Evolutionary conservation across 2,113 vertebrate species (phyloP).

Genomic region (Chaetodon auriga): DNA sequence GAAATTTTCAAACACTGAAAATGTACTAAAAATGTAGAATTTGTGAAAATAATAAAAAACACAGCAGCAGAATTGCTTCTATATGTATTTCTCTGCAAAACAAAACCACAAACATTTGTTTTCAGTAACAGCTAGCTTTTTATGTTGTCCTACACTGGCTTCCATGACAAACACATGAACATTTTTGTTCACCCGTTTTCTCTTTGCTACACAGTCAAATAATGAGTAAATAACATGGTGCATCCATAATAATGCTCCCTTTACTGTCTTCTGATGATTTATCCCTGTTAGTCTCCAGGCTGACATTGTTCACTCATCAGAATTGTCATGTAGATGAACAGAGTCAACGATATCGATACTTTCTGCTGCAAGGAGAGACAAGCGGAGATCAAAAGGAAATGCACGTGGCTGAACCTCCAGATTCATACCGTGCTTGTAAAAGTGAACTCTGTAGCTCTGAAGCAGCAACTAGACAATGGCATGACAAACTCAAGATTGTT

Average conservation of each 20-base stretch:
- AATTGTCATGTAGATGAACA: background rate
- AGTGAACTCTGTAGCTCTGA: background rate
- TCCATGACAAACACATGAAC: background rate
- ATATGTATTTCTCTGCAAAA: background rate
- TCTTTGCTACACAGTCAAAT: background rate
- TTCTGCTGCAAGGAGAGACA: background rate
- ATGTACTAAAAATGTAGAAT: no score
- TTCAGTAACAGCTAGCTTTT: background rate
- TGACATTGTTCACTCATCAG: background rate
- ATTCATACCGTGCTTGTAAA: background rate
- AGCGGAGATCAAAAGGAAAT: constrained; percentile 13
- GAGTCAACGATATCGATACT: background rate
- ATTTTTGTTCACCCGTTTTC: background rate
- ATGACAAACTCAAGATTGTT: background rate
- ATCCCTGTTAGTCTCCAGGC: background rate
- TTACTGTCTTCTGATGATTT: background rate
- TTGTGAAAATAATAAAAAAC: background rate
- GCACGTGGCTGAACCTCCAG: background rate
- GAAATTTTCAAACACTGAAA: background rate
- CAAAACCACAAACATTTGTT: background rate
- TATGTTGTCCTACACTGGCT: background rate
- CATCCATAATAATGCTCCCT: background rate
- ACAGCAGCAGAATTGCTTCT: background rate
- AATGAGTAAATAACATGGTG: background rate
- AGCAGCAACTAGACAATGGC: background rate